These are phyloP conservation scores for Chorisops tibialis DNA, from an alignment of 2,888 invertebrate genomes.

Conservation along the genomic window DNA sequence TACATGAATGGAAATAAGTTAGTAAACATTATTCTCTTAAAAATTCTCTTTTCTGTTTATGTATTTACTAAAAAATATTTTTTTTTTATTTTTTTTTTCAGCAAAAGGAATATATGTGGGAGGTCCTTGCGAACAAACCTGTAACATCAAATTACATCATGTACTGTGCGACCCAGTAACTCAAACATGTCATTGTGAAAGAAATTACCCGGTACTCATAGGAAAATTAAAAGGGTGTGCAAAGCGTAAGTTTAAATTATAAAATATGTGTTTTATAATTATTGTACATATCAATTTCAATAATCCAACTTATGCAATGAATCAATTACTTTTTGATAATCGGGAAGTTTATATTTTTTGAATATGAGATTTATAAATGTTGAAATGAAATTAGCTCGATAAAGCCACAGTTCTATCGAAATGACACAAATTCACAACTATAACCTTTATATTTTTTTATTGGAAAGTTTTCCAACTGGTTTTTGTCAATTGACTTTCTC, in stretches of 20 bases:
- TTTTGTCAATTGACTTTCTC: too few relatives aligned
- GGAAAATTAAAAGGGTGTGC: constrained; percentile 76
- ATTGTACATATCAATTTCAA: not conserved
- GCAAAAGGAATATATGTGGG: constrained; percentile 77
- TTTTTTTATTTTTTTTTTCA: constrained; percentile 48
- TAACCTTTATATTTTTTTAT: too few relatives aligned
- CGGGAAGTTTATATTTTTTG: too few relatives aligned
- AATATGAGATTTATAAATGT: not conserved
- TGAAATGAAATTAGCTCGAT: not conserved
- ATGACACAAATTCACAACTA: too few relatives aligned
- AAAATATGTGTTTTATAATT: not conserved
- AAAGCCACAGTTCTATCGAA: not conserved
- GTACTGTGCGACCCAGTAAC: constrained; percentile 72
- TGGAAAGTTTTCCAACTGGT: too few relatives aligned
- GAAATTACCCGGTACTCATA: constrained; percentile 76
- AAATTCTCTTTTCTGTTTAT: not conserved
- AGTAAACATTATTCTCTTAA: not conserved
- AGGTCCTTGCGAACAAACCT: constrained; percentile 71
- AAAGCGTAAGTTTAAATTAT: constrained; percentile 65
- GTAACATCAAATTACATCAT: constrained; percentile 70
- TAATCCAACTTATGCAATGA: not conserved
- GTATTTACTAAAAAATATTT: not conserved
- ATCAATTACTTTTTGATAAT: too few relatives aligned
- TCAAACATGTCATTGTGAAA: constrained; percentile 73
- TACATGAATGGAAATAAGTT: too few relatives aligned